Evolutionary conservation across 2,113 vertebrate genomes (phyloP), one percentile per base, ranked within the genome.

Genomic region (Callipepla squamata): DNA sequence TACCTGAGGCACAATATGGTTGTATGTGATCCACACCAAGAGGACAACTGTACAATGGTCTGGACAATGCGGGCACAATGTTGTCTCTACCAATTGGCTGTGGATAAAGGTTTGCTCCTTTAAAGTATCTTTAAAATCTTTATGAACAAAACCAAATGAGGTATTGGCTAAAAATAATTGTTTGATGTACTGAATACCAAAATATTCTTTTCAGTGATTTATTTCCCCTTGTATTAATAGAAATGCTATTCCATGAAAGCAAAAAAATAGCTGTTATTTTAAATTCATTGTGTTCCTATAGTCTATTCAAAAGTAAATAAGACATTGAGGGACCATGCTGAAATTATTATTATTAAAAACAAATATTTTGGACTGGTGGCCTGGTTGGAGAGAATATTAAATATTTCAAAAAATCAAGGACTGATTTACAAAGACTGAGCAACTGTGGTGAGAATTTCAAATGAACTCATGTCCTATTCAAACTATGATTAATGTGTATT

Each of bases 331-430:
- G 6, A 28, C 12, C 78, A 1, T 74, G 32, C 61, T 84, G 22
- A 72, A 89, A 84, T 65, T 44, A 16, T 61, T 74, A 51, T 57
- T 91, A 76, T 62, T 92, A 90, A 72, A 90, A 94, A 15, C 23
- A 59, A 48, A 9, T 7, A 16, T 84, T 91, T 65, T 28, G 22
- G 48, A 26, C 19, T 23, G 28, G 9, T 63, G 25, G 7, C 47
- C 67, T 45, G 22, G 9, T 42, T 81, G 45, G 72, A 89, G 5
- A 18, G 9, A 79, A 23, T 22, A 89, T 86, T 48, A 72, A 92
- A 72, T 23, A 72, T 88, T 58, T 74, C 11, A 84, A 32, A 44
- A 90, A 95, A 70, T 75, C 58, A 81, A 65, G 36, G 20, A 6
- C 14, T 81, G 51, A 89, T 88, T 90, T 93, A 74, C 22, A 90